A percentile compares a stretch with the other conserved stretches of the same genome.
phyloP scores from a whole-genome alignment of 1,140 invertebrate genomes.

The Drosophila melanogaster region DNA sequence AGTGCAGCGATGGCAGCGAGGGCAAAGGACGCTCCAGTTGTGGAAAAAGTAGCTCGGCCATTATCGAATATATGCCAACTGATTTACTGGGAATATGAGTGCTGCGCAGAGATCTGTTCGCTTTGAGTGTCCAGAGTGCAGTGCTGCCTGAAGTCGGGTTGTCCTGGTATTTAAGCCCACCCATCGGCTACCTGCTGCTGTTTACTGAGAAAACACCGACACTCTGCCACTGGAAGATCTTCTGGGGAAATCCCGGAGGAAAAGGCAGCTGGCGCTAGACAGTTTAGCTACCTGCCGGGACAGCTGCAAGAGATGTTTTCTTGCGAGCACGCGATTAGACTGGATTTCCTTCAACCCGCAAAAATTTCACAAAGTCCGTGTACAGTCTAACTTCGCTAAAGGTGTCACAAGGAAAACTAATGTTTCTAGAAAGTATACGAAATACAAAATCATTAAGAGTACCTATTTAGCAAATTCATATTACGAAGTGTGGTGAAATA shows the following conservation, averaged over 20 bases:
- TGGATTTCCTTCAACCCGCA: constrained; percentile 21
- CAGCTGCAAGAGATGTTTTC: constrained; percentile 60
- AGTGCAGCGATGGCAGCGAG: constrained; percentile 63
- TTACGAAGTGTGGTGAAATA: no score
- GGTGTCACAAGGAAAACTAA: neutral
- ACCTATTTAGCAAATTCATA: neutral
- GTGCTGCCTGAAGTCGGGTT: constrained; percentile 8
- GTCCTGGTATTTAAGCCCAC: constrained; percentile 45
- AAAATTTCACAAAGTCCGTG: constrained; percentile 17
- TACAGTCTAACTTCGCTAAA: constrained; percentile 23
- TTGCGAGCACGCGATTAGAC: constrained; percentile 57
- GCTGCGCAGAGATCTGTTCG: constrained; percentile 22
- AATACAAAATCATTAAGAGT: neutral
- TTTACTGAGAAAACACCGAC: constrained; percentile 6
- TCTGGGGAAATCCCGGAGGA: constrained; percentile 46
- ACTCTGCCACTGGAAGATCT: constrained; percentile 14
- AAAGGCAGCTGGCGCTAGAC: constrained; percentile 53
- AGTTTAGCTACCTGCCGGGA: constrained; percentile 51
- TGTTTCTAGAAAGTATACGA: neutral
- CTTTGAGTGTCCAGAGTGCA: constrained; percentile 29
- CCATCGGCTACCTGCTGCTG: constrained; percentile 44
- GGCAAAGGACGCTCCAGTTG: constrained; percentile 65
- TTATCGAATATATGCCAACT: neutral
- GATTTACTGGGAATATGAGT: constrained; percentile 3
- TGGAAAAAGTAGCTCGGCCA: constrained; percentile 68